phyloP scores from a whole-genome alignment of 2,888 invertebrate genomes.

The Agapostemon virescens region DNA sequence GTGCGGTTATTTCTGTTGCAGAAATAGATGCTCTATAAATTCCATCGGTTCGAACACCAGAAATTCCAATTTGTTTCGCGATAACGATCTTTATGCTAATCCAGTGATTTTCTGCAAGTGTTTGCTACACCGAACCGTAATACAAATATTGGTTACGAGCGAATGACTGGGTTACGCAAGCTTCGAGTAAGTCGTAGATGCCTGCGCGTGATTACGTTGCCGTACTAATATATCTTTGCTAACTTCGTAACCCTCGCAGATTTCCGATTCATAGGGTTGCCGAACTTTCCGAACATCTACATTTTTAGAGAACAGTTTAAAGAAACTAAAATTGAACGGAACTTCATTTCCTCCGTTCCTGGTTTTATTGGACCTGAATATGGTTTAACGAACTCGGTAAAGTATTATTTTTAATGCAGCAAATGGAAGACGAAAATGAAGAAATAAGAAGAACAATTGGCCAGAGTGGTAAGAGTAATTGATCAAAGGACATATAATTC shows the following conservation, averaged over 20 bases:
- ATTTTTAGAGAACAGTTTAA: not conserved
- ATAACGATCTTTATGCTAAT: not conserved
- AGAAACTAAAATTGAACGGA: not conserved
- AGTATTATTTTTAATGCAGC: too few relatives aligned
- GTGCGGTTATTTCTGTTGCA: not conserved
- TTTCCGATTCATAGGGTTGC: not conserved
- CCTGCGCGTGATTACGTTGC: not conserved
- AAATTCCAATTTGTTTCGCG: not conserved
- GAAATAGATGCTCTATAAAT: not conserved
- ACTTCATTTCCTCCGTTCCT: not conserved
- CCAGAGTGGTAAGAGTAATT: too few relatives aligned
- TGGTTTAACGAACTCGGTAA: too few relatives aligned
- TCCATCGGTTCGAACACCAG: not conserved
- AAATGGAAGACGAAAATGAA: too few relatives aligned
- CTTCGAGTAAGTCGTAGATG: not conserved
- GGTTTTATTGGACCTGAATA: too few relatives aligned
- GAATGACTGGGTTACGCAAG: not conserved
- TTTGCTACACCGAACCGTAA: conserved; percentile 5
- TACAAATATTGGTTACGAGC: not conserved
- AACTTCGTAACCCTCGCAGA: not conserved
- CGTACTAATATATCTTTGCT: not conserved
- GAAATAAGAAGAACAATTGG: too few relatives aligned
- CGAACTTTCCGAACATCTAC: not conserved
- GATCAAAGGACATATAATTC: too few relatives aligned
- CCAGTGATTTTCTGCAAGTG: conserved; percentile 3